Conservation (phyloP, 2,113 vertebrate species). For the Cyanoderma ruficeps region DNA sequence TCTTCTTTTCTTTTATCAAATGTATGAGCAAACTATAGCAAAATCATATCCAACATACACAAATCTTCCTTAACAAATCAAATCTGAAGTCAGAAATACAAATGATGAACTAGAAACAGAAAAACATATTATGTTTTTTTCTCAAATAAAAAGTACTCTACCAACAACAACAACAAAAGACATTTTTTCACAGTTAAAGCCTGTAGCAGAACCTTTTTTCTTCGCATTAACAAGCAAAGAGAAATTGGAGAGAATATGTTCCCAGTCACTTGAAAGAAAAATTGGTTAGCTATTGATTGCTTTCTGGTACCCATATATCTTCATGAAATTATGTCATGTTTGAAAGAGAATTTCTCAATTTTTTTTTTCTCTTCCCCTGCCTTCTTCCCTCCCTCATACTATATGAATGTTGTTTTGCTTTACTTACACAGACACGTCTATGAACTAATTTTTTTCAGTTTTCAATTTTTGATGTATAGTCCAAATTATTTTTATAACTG, state of each 20-base stretch:
- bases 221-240: background rate
- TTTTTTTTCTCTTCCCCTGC: background rate
- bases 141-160: background rate
- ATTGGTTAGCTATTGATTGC: background rate
- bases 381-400: background rate
- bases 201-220: background rate
- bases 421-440: background rate
- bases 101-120: background rate
- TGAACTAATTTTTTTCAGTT: background rate
- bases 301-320: background rate
- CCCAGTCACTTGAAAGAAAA: background rate
- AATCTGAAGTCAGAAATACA: background rate
- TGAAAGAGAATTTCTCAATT: background rate
- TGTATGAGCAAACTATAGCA: background rate
- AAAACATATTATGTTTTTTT: background rate
- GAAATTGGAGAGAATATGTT: background rate
- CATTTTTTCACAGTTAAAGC: background rate
- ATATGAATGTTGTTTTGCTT: background rate
- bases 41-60: background rate
- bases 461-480: background rate
- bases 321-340: background rate
- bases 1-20: slow-evolving; percentile 12
- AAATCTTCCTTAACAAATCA: background rate
- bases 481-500: background rate
- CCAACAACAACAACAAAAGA: background rate